Evolutionary conservation across 2,888 invertebrate genomes (phyloP), one percentile per base, ranked within the genome.

Genomic region (Calliphora vomitoria): DNA sequence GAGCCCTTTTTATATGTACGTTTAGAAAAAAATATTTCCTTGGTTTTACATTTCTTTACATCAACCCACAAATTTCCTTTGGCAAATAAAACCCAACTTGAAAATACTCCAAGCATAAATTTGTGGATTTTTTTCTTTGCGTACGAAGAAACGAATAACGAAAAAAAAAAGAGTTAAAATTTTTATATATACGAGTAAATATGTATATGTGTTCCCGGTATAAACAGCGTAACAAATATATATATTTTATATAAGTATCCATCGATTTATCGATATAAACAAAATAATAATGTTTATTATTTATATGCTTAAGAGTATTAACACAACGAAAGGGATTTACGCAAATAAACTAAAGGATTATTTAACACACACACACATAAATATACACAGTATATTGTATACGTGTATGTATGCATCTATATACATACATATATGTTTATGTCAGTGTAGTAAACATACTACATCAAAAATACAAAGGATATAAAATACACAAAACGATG

Each of bases 311-410:
- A 85, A 68, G 74, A 82, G 82, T 85, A 82, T 82, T 85, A 85
- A 69, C 69, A 64, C 78, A 82, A 71, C 66, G 81, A 82, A 82
- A 79, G 69, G 79, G 82, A 75, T 87, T 87, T 85, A 78, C 72
- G 74, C 82, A 85, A 87, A 87, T 79, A 87, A 85, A 85, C 82
- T 85, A 50, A 82, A 85, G 78, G 74, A 87, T 82, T 85, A 85
- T 71, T 82, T 62, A 69, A 74, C 6, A 60, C 50, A 62, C 31
- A 76, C 8, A 18, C 41, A 69, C 38, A 71, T 8, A 25, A 20
- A 55, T 18, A 55, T 13, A 44, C 50, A 15, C 3, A 25, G 10
- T 25, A 4, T 58, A 25, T 18, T 55, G 1, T n/a, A n/a, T n/a
- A n/a, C n/a, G n/a, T n/a, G n/a, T n/a, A n/a, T 20, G 15, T 0